Percentiles rank a stretch among this genome's conserved stretches.
These are phyloP conservation scores for Girardia tigrina DNA, from an alignment of 2,888 invertebrate genomes.

Conservation along the genomic window DNA sequence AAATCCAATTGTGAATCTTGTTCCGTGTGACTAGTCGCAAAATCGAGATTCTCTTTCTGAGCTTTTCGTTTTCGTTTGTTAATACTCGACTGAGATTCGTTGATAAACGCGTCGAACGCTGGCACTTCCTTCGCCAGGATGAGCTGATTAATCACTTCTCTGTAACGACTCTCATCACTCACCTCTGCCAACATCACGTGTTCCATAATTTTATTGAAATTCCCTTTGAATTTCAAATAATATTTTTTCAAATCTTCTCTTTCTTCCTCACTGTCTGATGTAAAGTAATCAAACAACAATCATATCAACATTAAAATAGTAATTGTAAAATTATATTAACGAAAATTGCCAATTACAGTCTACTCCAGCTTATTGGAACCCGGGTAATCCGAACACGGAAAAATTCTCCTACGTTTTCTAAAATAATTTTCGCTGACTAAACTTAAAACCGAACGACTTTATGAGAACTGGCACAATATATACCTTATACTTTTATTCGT, in stretches of 20 bases:
- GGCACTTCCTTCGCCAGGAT: not conserved
- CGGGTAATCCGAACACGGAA: no score
- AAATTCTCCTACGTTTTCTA: no score
- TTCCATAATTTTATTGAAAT: not conserved
- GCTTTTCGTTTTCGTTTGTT: constrained; percentile 11
- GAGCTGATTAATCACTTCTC: not conserved
- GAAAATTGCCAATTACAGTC: no score
- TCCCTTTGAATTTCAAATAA: not conserved
- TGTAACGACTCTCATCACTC: not conserved
- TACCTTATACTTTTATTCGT: no score
- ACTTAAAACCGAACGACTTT: no score
- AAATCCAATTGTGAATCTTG: not conserved
- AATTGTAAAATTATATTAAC: no score
- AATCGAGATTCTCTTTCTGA: not conserved
- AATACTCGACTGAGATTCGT: not conserved
- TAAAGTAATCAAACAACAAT: no score
- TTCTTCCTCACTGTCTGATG: constrained; percentile 7
- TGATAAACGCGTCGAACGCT: not conserved
- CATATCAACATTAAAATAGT: no score
- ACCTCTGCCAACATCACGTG: not conserved
- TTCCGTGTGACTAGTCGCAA: not conserved
- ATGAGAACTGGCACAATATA: no score
- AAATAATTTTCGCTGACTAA: no score
- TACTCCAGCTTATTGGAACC: no score
- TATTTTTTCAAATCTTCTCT: constrained; percentile 17